These are phyloP conservation scores for Meles meles DNA, from an alignment of 2,113 vertebrate genomes.

Conservation along the genomic window DNA sequence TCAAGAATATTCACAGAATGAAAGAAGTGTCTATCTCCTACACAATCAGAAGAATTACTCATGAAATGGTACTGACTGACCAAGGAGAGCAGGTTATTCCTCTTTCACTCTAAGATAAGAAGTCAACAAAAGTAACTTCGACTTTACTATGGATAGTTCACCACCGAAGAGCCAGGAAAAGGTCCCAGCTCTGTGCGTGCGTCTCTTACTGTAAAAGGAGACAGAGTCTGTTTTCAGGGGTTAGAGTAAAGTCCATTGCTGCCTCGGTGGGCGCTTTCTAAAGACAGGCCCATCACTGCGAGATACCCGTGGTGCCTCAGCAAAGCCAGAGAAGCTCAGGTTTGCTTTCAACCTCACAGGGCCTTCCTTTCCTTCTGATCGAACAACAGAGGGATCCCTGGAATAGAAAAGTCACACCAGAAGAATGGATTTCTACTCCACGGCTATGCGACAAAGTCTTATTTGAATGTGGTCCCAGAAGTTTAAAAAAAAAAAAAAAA, in stretches of 20 bases:
- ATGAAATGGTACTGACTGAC: background rate
- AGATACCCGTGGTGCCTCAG: background rate
- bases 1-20: background rate
- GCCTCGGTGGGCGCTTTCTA: background rate
- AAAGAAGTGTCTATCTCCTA: background rate
- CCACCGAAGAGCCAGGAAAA: background rate
- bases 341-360: background rate
- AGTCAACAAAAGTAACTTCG: background rate
- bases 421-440: background rate
- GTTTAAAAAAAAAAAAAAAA: background rate
- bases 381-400: background rate
- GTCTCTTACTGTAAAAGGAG: background rate
- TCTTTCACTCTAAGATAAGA: background rate
- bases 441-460: background rate
- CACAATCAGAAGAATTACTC: background rate
- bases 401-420: background rate
- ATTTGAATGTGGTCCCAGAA: background rate
- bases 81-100: background rate
- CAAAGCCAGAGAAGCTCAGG: background rate
- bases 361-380: background rate
- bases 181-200: background rate
- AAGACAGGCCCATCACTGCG: background rate
- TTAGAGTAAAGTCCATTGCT: background rate
- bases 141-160: background rate
- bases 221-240: background rate